phyloP scores from a whole-genome alignment of 2,888 invertebrate species.

The Ophioninae sp. region DNA sequence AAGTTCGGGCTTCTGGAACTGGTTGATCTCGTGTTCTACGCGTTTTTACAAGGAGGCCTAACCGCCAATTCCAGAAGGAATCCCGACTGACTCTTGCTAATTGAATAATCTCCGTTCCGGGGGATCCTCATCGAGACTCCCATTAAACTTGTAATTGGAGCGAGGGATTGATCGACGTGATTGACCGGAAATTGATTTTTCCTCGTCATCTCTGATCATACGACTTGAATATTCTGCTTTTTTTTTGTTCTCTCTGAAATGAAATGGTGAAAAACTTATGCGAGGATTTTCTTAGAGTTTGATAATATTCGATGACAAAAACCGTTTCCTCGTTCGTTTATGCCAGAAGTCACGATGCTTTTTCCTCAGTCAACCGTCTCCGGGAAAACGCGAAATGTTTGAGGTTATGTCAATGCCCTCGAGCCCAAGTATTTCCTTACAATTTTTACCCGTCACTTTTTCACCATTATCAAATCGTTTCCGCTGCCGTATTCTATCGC shows the following conservation, averaged over 20 bases:
- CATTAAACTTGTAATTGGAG: slow-evolving; percentile 43
- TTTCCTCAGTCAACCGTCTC: neutral
- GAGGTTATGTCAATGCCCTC: no score
- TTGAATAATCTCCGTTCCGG: slow-evolving; percentile 44
- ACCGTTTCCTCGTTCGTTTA: neutral
- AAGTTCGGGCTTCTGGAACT: slow-evolving; percentile 52
- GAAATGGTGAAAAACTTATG: no score
- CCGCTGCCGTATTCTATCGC: no score
- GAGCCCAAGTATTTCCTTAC: no score
- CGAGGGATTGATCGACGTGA: slow-evolving; percentile 6
- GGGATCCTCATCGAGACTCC: neutral
- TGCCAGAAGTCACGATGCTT: neutral
- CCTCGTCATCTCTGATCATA: no score
- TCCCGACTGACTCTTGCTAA: slow-evolving; percentile 42
- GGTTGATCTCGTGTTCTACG: slow-evolving; percentile 19
- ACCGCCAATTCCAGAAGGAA: slow-evolving; percentile 58
- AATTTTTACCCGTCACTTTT: no score
- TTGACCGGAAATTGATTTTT: neutral
- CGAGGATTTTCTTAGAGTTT: neutral
- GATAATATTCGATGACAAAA: neutral
- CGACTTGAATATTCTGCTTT: no score
- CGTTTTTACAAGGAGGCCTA: slow-evolving; percentile 23
- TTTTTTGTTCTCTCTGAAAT: no score
- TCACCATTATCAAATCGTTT: no score
- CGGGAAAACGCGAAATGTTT: neutral